Percentiles rank a stretch among this genome's conserved stretches.
Evolutionary conservation across 2,888 invertebrate genomes (phyloP).

Genomic region (Epistrophella euchroma): DNA sequence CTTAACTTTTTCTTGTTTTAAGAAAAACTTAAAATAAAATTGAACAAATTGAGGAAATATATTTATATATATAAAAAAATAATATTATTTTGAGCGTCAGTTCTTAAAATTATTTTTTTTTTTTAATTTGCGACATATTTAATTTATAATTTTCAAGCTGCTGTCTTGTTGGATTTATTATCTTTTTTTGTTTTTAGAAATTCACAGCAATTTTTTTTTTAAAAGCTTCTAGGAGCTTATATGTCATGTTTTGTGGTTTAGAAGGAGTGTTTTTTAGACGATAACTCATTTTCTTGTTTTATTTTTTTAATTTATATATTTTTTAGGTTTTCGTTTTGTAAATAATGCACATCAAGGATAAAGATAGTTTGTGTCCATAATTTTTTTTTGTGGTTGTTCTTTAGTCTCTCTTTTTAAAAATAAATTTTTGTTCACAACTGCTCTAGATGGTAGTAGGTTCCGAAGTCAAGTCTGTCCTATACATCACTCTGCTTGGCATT

Average conservation of each 20-base stretch:
- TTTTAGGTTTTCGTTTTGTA: conserved; percentile 46
- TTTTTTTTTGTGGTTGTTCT: conserved; percentile 33
- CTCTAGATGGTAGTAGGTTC: conserved; percentile 63
- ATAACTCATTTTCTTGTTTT: not conserved
- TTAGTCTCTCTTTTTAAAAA: conserved; percentile 29
- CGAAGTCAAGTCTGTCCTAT: conserved; percentile 82
- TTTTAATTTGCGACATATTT: conserved; percentile 46
- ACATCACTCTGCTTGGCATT: conserved; percentile 84
- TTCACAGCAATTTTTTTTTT: conserved; percentile 16
- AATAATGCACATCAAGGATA: conserved; percentile 74
- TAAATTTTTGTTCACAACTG: conserved; percentile 54
- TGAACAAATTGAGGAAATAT: conserved; percentile 24
- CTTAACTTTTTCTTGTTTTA: too few relatives aligned
- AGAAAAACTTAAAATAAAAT: conserved; percentile 29
- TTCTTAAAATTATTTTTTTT: conserved; percentile 45
- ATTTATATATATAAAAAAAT: conserved; percentile 10
- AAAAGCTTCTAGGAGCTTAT: conserved; percentile 40
- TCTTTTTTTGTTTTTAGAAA: not conserved
- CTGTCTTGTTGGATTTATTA: not conserved
- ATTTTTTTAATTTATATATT: not conserved
- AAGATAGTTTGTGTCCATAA: conserved; percentile 67
- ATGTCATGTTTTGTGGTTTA: conserved; percentile 28
- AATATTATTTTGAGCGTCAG: conserved; percentile 61
- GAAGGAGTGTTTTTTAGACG: conserved; percentile 12
- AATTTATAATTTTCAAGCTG: conserved; percentile 19